Percentiles rank a stretch among this genome's conserved stretches.
Evolutionary conservation across 2,797 vertebrate species (phyloP).

Genomic region (Chaetodon trifasciatus): DNA sequence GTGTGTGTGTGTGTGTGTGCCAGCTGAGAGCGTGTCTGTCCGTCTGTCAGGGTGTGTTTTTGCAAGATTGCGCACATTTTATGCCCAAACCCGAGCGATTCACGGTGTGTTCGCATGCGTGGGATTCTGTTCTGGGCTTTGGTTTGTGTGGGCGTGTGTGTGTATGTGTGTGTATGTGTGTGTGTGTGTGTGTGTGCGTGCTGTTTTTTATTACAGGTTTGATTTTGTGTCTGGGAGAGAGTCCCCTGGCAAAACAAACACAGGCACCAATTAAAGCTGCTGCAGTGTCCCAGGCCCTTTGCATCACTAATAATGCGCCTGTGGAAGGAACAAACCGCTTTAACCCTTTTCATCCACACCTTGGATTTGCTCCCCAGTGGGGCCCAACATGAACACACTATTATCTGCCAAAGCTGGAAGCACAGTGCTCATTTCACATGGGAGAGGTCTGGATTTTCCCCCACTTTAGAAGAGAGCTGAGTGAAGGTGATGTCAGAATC

Average conservation of each 20-base stretch:
- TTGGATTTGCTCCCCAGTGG: neutral
- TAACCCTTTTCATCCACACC: constrained; percentile 2
- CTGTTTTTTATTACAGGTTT: constrained; percentile 59
- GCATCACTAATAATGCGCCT: constrained; percentile 43
- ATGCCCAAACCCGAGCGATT: neutral
- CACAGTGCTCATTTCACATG: neutral
- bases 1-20: constrained; percentile 11
- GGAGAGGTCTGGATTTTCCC: neutral
- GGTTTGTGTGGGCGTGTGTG: neutral
- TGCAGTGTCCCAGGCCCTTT: constrained; percentile 46
- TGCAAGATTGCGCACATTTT: constrained; percentile 10
- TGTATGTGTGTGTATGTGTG: constrained; percentile 9
- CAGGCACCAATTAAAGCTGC: constrained; percentile 68
- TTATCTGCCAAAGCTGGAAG: neutral
- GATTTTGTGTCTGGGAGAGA: constrained; percentile 63
- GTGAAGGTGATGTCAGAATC: neutral
- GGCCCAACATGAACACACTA: neutral
- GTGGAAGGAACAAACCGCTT: constrained; percentile 13
- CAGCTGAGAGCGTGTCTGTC: constrained; percentile 6
- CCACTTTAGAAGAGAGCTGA: too few species aligned
- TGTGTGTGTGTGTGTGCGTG: constrained; percentile 21
- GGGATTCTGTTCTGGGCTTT: constrained; percentile 11
- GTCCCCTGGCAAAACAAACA: constrained; percentile 58
- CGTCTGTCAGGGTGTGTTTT: constrained; percentile 28
- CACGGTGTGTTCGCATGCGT: neutral